Base-by-base conservation (phyloP, 2,888 invertebrate species). In the Mongoloraphidia duomilia region DNA sequence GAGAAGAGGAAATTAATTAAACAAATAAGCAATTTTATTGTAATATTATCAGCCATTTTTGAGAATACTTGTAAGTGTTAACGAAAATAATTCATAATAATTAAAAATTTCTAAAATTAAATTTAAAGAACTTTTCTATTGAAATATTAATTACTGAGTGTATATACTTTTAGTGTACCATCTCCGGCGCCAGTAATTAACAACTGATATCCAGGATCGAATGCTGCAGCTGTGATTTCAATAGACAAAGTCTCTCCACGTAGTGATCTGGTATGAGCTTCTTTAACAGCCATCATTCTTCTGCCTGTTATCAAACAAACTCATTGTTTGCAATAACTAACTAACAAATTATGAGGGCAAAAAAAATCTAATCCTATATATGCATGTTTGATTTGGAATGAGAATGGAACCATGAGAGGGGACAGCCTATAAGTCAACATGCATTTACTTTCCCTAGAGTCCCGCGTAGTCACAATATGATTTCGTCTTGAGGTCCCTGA, bases 151-250 rank as follows among this genome's bases (percentile, higher is more conserved):
- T 11, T 36, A 34, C 38, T 12, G 34, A 5, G 8, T 26, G 26
- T 26, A 26, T 26, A 26, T 41, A 69, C 73, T 70, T 83, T 84
- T 8, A 90, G 68, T 0, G 80, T 76, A 10, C 90, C 90, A 63
- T 87, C 80, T 46, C 81, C 75, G 0, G 85, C 88, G 2, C 86
- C 89, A 0, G 88, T 88, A 49, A 87, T 65, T 34, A 90, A 70
- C 50, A 84, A 73, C 60, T 85, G 82, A 55, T 76, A 70, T 17
- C 80, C 77, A 0, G 82, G 79, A 67, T 89, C 85, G 64, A 87
- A 88, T 58, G 79, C 77, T 33, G 82, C 83, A 4, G 84, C 79
- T 1, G 86, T 86, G 54, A 88, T 84, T 70, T 84, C 84, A 43
- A 84, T 74, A 1, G 79, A 76, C 51, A 75, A 68, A 35, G 71